Evolutionary conservation across 2,113 vertebrate species (phyloP), one percentile per base, ranked within the genome.

Genomic region (Bufo bufo): DNA sequence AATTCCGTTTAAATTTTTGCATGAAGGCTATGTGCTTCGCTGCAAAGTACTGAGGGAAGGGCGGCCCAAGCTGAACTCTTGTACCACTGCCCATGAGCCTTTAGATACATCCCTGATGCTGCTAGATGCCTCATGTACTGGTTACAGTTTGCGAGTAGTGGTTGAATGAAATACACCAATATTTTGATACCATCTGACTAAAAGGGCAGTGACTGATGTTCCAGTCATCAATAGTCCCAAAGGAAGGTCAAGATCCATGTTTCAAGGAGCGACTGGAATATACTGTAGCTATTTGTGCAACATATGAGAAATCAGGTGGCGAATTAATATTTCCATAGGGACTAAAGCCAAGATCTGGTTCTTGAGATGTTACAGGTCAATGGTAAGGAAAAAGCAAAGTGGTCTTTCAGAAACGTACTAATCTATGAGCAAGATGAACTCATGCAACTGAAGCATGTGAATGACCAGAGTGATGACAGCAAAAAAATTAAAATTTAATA

Each of bases 241-340:
- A 19, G 71, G 71, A 19, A 74, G 23, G 43, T 47, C 1, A 74
- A 74, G 49, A 74, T 74, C 43, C 45, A 47, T 74, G 45, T 74
- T 74, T 19, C 71, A 47, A 49, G 16, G 45, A 47, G 71, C 6
- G 16, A 47, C 71, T 47, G 71, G 43, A 47, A 58, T 4, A 43
- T 33, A 12, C 52, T 52, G 9, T 9, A 54, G 6, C 20, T 33
- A 50, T 43, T 12, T 50, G 47, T 49, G 72, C 50, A 47, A 78
- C 58, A 78, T 74, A 52, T 10, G 71, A 59, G 47, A 85, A 75
- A 47, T 59, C 66, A 77, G 71, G 59, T 58, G 66, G 66, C 13
- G 71, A 85, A 77, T 20, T 77, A 85, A 61, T 77, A 63, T 77
- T 72, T 77, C 84, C 84, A 86, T n/a, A 77, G 72, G 72, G 58